These are phyloP conservation scores for Scaptomyza graminum DNA, from an alignment of 1,140 invertebrate genomes.

Conservation along the genomic window DNA sequence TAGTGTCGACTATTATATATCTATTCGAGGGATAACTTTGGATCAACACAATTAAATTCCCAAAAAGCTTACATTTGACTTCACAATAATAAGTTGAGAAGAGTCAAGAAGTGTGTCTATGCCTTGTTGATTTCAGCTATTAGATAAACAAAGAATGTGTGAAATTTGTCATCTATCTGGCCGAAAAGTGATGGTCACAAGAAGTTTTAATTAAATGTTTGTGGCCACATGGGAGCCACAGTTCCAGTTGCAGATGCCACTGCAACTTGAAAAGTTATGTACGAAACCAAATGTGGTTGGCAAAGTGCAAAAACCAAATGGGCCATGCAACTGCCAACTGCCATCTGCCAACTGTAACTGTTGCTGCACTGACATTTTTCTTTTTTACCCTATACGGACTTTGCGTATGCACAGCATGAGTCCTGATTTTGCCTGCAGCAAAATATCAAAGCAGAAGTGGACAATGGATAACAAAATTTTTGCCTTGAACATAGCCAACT, in stretches of 20 bases:
- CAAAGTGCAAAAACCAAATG: constrained; percentile 32
- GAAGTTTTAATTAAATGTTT: constrained; percentile 48
- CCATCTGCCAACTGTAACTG: neutral
- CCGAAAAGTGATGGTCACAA: constrained; percentile 1
- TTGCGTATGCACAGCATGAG: constrained; percentile 40
- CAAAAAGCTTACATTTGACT: constrained; percentile 39
- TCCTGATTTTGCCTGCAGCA: constrained; percentile 18
- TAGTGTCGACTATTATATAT: constrained; percentile 14
- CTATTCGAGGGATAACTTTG: constrained; percentile 15
- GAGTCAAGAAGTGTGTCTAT: neutral
- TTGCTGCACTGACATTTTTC: constrained; percentile 1
- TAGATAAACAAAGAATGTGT: constrained; percentile 7
- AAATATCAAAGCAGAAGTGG: neutral
- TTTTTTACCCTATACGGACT: constrained; percentile 10
- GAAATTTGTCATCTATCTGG: constrained; percentile 21
- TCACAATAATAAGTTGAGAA: neutral
- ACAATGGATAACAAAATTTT: constrained; percentile 9
- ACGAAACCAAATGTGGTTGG: constrained; percentile 31
- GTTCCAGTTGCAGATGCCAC: constrained; percentile 6
- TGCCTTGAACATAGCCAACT: constrained; percentile 12
- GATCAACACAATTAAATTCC: constrained; percentile 21
- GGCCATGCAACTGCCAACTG: neutral
- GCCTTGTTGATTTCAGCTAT: constrained; percentile 7
- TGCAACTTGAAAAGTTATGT: constrained; percentile 10
- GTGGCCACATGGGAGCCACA: neutral